phyloP scores from a whole-genome alignment of 2,888 invertebrate species.

The Euphydryas editha region DNA sequence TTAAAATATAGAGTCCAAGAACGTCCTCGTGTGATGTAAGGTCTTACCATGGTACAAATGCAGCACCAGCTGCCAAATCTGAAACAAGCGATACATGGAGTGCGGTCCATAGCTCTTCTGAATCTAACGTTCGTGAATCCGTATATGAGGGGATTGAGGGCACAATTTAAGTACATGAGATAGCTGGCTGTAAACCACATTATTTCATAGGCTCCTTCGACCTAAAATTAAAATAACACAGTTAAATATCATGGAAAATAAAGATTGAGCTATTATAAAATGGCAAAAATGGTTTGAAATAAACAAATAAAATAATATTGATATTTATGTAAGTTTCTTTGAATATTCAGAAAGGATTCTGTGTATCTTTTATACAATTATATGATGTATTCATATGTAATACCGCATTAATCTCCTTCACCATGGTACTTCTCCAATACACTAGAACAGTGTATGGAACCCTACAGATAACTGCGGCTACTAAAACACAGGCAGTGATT shows the following conservation, averaged over 20 bases:
- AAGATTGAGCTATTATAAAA: too few relatives aligned
- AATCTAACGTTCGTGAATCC: constrained; percentile 89
- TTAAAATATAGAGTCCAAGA: too few relatives aligned
- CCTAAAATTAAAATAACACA: constrained; percentile 59
- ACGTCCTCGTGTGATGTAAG: not conserved
- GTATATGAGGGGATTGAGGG: constrained; percentile 90
- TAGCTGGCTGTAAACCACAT: constrained; percentile 88
- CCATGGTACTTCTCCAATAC: constrained; percentile 84
- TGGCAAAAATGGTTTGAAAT: too few relatives aligned
- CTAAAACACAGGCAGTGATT: constrained; percentile 87
- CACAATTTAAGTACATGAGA: constrained; percentile 88
- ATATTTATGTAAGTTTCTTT: too few relatives aligned
- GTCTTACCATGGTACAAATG: constrained; percentile 58
- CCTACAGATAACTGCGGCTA: constrained; percentile 87
- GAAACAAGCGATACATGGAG: constrained; percentile 75
- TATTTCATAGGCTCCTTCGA: constrained; percentile 80
- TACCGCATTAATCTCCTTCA: constrained; percentile 75
- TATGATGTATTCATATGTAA: constrained; percentile 38
- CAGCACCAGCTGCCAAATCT: constrained; percentile 76
- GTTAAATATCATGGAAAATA: not conserved
- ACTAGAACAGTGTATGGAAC: constrained; percentile 89
- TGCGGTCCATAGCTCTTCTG: constrained; percentile 85
- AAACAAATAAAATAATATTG: too few relatives aligned
- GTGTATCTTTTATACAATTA: too few relatives aligned
- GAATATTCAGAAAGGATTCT: too few relatives aligned